phyloP scores from a whole-genome alignment of 1,140 invertebrate species.

The Microplitis demolitor region DNA sequence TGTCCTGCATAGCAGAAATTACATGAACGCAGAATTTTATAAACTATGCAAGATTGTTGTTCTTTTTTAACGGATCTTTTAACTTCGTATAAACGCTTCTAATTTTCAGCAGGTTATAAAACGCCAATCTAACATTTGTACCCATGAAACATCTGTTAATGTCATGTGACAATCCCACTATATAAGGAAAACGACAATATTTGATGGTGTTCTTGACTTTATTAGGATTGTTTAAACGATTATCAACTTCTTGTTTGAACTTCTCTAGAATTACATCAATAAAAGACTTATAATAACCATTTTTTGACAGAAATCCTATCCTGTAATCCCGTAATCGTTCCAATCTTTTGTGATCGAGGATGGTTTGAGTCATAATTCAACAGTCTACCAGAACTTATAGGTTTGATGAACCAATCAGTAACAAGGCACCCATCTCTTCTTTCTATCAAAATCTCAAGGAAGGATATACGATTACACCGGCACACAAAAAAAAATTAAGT shows the following conservation, averaged over 20 bases:
- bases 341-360: background rate
- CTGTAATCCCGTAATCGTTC: background rate
- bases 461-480: background rate
- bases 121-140: background rate
- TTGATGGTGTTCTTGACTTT: too few species aligned
- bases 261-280: too few species aligned
- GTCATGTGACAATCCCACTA: too few species aligned
- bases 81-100: background rate
- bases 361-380: constrained; percentile 2
- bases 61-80: background rate
- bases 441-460: background rate
- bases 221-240: too few species aligned
- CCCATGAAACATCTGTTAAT: too few species aligned
- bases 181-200: too few species aligned
- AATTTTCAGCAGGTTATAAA: background rate
- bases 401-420: too few species aligned
- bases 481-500: too few species aligned
- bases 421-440: background rate
- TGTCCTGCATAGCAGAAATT: background rate
- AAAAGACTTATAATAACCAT: too few species aligned
- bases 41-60: background rate
- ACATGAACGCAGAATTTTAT: background rate
- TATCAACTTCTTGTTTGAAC: too few species aligned
- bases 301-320: background rate
- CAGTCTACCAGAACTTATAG: background rate